Conservation (phyloP, 2,888 invertebrate species). For the Rhorus exstirpatorius region DNA sequence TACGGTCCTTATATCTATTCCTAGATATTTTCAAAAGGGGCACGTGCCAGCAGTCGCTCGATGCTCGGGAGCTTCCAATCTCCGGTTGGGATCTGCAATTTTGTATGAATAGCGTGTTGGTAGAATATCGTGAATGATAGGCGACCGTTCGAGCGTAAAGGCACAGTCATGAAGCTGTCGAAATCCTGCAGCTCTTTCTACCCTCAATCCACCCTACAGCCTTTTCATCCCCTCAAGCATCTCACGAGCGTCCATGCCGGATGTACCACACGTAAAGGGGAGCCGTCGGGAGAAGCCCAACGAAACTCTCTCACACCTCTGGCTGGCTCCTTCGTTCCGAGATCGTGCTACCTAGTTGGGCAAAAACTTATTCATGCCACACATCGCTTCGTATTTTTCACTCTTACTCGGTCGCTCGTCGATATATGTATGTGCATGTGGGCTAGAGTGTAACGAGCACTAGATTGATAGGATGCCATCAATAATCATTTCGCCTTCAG, state of each 20-base stretch:
- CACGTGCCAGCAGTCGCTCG: constrained; percentile 49
- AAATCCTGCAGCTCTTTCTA: constrained; percentile 52
- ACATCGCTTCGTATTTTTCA: constrained; percentile 55
- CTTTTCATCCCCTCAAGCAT: constrained; percentile 1
- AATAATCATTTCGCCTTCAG: constrained; percentile 52
- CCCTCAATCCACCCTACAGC: constrained; percentile 14
- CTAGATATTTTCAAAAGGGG: constrained; percentile 35
- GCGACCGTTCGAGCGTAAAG: constrained; percentile 61
- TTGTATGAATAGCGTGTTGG: constrained; percentile 66
- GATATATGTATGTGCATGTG: not conserved
- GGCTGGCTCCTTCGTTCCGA: not conserved
- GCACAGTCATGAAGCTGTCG: constrained; percentile 52
- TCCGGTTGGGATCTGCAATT: constrained; percentile 53
- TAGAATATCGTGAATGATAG: constrained; percentile 71
- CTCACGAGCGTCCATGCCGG: constrained; percentile 43
- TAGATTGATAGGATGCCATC: constrained; percentile 61
- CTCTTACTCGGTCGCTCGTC: constrained; percentile 34
- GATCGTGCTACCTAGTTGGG: not conserved
- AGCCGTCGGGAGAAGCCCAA: constrained; percentile 32
- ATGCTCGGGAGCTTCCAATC: constrained; percentile 39
- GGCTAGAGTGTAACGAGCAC: constrained; percentile 52
- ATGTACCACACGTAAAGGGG: constrained; percentile 27
- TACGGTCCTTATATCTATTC: constrained; percentile 13
- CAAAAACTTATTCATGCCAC: constrained; percentile 63
- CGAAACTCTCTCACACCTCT: constrained; percentile 5